These are phyloP conservation scores for Dioctria linearis DNA, from an alignment of 2,888 invertebrate species.

Conservation along the genomic window DNA sequence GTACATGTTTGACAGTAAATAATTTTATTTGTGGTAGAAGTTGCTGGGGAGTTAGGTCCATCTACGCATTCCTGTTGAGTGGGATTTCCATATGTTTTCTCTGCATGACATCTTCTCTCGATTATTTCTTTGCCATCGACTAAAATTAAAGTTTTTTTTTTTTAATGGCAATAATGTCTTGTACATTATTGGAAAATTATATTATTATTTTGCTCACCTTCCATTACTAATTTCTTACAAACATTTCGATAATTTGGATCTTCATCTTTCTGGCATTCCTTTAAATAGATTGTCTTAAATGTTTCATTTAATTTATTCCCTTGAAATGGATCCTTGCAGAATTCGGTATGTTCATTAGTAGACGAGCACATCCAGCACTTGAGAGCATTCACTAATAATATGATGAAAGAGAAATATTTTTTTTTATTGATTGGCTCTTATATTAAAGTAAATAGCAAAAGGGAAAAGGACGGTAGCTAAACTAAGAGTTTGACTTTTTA, in stretches of 20 bases:
- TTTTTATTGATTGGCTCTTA: too few relatives aligned
- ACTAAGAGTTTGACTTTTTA: too few relatives aligned
- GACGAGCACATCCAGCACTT: conserved; percentile 19
- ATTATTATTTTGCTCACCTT: not conserved
- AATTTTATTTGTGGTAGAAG: not conserved
- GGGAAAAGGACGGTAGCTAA: too few relatives aligned
- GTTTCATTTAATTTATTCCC: conserved; percentile 16
- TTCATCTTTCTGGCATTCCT: not conserved
- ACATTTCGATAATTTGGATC: not conserved
- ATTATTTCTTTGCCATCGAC: not conserved
- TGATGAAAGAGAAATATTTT: too few relatives aligned
- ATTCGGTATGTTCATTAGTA: not conserved
- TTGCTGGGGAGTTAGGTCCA: not conserved
- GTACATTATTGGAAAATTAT: too few relatives aligned
- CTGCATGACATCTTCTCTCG: conserved; percentile 12
- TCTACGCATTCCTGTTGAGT: conserved; percentile 20
- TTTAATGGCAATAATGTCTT: not conserved
- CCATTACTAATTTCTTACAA: conserved; percentile 10
- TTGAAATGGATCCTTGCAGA: conserved; percentile 37
- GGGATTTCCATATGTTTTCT: not conserved
- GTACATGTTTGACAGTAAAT: conserved; percentile 69
- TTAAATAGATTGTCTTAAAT: not conserved
- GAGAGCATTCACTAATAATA: conserved; percentile 14
- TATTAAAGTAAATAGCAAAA: too few relatives aligned
- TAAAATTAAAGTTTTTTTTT: not conserved